These are phyloP conservation scores for Monoplex corrugatus DNA, from an alignment of 2,888 invertebrate genomes.

Conservation along the genomic window DNA sequence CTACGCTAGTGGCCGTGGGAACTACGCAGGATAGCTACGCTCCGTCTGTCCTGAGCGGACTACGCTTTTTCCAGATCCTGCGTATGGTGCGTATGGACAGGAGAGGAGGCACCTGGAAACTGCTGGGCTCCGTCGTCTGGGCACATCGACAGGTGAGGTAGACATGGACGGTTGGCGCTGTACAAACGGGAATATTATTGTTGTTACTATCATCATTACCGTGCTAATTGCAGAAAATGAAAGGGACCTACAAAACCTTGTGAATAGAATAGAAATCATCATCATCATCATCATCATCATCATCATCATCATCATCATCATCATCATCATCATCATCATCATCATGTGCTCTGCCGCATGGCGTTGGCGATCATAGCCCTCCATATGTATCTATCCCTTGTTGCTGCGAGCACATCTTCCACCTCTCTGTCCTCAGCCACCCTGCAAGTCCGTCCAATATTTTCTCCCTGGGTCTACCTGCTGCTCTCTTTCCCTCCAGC, in stretches of 20 bases:
- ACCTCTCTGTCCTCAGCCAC: no score
- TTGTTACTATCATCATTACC: neutral
- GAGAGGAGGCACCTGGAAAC: constrained; percentile 96
- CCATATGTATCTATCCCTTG: no score
- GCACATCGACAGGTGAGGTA: constrained; percentile 94
- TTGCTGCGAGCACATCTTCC: no score
- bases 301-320: constrained; percentile 22
- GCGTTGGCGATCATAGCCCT: no score
- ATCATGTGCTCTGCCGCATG: no score
- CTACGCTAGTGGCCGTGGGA: constrained; percentile 91
- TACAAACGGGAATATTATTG: neutral
- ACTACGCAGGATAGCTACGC: constrained; percentile 95
- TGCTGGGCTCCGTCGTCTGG: constrained; percentile 96
- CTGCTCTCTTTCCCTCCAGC: no score
- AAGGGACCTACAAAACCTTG: no score
- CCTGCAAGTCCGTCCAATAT: no score
- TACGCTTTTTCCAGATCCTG: constrained; percentile 93
- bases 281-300: constrained; percentile 7
- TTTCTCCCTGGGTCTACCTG: no score
- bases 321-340: constrained; percentile 15
- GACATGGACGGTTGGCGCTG: no score
- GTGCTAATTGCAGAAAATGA: no score
- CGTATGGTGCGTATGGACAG: constrained; percentile 89
- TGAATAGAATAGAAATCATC: no score
- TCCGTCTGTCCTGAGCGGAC: constrained; percentile 93